These are phyloP conservation scores for Physella acuta DNA, from an alignment of 1,140 invertebrate species.

Conservation along the genomic window DNA sequence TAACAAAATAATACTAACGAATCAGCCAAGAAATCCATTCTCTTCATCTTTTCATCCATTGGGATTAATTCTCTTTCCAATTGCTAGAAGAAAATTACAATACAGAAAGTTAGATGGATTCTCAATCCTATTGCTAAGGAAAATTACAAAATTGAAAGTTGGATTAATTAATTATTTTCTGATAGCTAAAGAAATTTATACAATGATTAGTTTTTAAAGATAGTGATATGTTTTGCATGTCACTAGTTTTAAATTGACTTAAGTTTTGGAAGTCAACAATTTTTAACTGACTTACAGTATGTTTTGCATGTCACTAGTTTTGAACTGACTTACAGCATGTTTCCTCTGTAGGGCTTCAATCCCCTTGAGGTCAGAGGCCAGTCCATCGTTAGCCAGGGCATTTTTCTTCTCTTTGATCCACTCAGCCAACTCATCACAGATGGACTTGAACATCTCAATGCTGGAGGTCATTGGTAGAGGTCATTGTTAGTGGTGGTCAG, in stretches of 20 bases:
- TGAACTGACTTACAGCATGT: conserved; percentile 86
- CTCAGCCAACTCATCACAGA: conserved; percentile 90
- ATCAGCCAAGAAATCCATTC: conserved; percentile 80
- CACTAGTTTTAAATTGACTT: no score
- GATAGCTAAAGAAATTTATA: no score
- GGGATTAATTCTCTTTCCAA: conserved; percentile 95
- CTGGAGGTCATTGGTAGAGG: no score
- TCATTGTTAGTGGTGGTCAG: no score
- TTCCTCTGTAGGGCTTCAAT: conserved; percentile 92
- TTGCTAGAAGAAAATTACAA: conserved; percentile 42
- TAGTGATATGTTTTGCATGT: no score
- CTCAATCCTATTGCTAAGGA: neutral
- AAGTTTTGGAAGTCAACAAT: no score
- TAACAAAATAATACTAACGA: no score
- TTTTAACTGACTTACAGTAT: no score
- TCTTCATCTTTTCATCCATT: conserved; percentile 88
- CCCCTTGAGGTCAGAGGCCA: conserved; percentile 91
- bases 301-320: no score
- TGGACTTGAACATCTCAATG: conserved; percentile 81
- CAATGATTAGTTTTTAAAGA: no score
- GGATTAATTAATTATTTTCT: no score
- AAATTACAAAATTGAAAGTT: no score
- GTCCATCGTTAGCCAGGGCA: conserved; percentile 92
- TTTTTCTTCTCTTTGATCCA: conserved; percentile 98
- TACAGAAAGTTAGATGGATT: neutral